Conservation (phyloP, 2,797 vertebrate genomes). For the Anolis apletophallus region DNA sequence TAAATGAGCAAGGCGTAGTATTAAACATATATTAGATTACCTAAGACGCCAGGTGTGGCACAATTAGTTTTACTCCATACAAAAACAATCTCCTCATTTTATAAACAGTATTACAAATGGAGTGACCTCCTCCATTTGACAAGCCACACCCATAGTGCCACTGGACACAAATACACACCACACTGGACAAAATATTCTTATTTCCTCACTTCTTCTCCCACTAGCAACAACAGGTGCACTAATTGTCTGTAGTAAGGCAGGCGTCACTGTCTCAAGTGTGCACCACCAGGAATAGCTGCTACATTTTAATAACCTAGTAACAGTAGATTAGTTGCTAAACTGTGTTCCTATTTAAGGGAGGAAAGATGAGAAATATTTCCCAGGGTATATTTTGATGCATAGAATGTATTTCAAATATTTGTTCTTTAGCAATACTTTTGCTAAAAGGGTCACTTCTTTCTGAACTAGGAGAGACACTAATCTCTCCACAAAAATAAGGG, state of each 20-base stretch:
- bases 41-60: background rate
- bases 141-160: background rate
- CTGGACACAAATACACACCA: background rate
- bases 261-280: background rate
- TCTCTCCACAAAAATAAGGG: background rate
- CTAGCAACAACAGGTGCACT: background rate
- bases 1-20: background rate
- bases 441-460: background rate
- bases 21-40: background rate
- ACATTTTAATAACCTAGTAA: background rate
- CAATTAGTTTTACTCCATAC: background rate
- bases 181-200: background rate
- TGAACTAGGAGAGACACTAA: background rate
- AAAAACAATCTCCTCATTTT: background rate
- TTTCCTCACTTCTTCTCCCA: background rate
- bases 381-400: background rate
- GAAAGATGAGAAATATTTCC: background rate
- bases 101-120: background rate
- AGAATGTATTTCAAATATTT: background rate
- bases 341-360: background rate
- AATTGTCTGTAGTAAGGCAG: background rate
- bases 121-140: background rate
- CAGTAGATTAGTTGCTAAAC: background rate
- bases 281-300: background rate
- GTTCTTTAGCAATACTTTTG: background rate